Evolutionary conservation across 2,797 vertebrate genomes (phyloP).

Genomic region (Sardinella longiceps): DNA sequence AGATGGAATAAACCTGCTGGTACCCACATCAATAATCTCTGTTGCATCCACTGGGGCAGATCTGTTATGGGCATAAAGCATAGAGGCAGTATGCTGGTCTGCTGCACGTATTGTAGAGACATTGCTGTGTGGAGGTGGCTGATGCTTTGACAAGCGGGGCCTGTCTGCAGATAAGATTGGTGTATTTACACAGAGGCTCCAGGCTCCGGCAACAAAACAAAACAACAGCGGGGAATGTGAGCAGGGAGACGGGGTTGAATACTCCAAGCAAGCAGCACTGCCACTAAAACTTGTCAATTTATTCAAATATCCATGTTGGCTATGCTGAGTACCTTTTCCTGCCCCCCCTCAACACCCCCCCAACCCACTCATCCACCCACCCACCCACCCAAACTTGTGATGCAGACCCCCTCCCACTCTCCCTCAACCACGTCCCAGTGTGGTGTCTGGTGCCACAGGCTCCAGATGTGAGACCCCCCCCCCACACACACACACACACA

Average conservation of each 20-base stretch:
- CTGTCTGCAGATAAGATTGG: neutral
- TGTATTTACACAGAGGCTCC: slow-evolving; percentile 19
- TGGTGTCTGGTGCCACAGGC: slow-evolving; percentile 35
- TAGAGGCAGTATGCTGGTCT: neutral
- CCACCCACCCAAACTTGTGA: neutral
- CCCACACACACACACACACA: neutral
- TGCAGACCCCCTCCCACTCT: neutral
- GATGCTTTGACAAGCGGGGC: neutral
- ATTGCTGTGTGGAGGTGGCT: neutral
- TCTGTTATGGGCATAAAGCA: neutral
- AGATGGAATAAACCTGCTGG: neutral
- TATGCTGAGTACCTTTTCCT: too few relatives aligned
- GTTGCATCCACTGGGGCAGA: neutral
- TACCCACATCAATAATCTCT: neutral
- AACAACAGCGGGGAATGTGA: neutral
- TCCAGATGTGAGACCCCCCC: slow-evolving; percentile 40
- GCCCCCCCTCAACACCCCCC: too few relatives aligned
- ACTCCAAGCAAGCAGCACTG: neutral
- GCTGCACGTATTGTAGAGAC: slow-evolving; percentile 16
- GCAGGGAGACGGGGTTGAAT: neutral
- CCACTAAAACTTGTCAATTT: neutral
- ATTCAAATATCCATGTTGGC: neutral
- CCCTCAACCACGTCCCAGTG: slow-evolving; percentile 28
- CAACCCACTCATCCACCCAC: too few relatives aligned
- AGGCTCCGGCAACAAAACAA: neutral